phyloP scores from a whole-genome alignment of 2,113 vertebrate species.

The Muscicapa adusta region DNA sequence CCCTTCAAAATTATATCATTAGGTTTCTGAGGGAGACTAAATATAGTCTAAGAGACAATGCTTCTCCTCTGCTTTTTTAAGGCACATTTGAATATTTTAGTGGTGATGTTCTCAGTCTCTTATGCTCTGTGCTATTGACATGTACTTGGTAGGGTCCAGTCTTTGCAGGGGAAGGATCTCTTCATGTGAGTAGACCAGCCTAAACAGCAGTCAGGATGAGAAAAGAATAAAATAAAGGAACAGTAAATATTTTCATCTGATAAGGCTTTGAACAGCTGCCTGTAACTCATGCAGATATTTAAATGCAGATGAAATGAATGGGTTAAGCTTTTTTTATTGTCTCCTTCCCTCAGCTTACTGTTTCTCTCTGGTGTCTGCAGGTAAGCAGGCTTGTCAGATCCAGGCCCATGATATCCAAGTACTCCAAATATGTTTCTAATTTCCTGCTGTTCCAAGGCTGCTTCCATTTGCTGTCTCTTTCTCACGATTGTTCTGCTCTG shows the following conservation, averaged over 20 bases:
- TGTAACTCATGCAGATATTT: neutral
- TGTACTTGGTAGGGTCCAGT: neutral
- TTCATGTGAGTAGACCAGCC: neutral
- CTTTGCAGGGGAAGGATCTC: neutral
- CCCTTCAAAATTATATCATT: neutral
- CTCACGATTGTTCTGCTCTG: neutral
- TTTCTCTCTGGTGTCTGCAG: neutral
- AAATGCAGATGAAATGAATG: neutral
- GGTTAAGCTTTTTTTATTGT: neutral
- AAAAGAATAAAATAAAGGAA: neutral
- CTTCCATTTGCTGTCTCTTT: neutral
- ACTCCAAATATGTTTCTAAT: slow-evolving; percentile 4
- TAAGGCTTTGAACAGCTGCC: neutral
- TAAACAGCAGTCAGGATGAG: neutral
- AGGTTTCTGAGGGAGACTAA: slow-evolving; percentile 25
- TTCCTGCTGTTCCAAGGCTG: neutral
- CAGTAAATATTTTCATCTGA: neutral
- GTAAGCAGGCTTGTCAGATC: neutral
- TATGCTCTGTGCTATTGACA: neutral
- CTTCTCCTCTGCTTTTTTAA: neutral
- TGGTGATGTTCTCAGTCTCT: neutral
- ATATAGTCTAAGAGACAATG: neutral
- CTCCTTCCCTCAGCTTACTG: neutral
- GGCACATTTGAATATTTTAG: neutral
- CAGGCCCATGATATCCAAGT: neutral